Conservation (phyloP, 2,888 invertebrate species). For the Nomada ferruginata region DNA sequence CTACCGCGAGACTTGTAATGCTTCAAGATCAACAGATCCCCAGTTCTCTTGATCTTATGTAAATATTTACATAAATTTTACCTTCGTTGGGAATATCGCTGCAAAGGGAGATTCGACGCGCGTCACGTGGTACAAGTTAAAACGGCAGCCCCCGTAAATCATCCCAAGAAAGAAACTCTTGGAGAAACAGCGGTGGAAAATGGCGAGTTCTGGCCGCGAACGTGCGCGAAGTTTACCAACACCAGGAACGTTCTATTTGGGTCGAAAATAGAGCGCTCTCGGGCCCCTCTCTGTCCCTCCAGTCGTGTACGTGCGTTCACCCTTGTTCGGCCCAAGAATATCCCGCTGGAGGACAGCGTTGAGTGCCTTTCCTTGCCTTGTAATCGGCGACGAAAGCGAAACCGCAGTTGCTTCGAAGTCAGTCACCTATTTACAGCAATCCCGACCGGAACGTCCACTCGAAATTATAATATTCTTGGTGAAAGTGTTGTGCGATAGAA, state of each 20-base stretch:
- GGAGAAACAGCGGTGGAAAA: background rate
- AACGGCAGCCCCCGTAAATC: background rate
- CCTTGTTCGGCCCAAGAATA: constrained; percentile 80
- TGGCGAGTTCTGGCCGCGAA: constrained; percentile 31
- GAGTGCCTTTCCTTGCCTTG: constrained; percentile 38
- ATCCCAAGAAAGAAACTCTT: background rate
- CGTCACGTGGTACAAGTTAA: background rate
- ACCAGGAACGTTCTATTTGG: constrained; percentile 70
- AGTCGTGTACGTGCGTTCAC: constrained; percentile 78
- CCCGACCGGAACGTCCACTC: background rate
- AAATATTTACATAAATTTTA: too few relatives aligned
- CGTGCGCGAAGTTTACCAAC: constrained; percentile 70
- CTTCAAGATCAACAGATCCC: too few relatives aligned
- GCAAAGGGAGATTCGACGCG: too few relatives aligned
- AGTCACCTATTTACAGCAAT: constrained; percentile 29
- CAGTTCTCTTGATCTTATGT: too few relatives aligned
- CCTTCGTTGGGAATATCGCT: background rate
- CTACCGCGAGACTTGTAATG: too few relatives aligned
- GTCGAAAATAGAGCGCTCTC: constrained; percentile 67
- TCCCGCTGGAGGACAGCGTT: constrained; percentile 71
- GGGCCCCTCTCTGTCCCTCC: constrained; percentile 44
- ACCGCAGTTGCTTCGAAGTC: background rate
- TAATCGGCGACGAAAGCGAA: constrained; percentile 41
- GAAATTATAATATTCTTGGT: too few relatives aligned
- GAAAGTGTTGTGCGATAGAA: background rate